Conservation (phyloP, 2,113 vertebrate genomes). For the Struthio camelus region DNA sequence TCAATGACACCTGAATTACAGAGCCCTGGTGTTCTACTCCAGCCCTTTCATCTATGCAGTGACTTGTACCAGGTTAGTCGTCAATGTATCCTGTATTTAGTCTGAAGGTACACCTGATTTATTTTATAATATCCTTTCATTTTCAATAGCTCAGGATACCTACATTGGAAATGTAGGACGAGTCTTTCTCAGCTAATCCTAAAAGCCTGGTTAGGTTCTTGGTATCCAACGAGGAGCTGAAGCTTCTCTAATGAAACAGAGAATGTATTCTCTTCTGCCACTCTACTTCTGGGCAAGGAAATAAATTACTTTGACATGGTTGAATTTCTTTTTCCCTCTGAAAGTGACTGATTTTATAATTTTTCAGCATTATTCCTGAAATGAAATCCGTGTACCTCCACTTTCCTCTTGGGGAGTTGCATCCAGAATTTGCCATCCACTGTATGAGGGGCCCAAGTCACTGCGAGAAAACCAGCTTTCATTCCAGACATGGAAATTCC, state of each 20-base stretch:
- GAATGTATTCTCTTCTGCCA: not conserved
- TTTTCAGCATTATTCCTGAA: not conserved
- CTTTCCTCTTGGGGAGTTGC: slow-evolving; percentile 95
- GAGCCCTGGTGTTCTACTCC: not conserved
- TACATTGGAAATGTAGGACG: not conserved
- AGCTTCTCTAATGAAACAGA: not conserved
- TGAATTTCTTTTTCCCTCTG: not conserved
- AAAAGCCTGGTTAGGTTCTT: not conserved
- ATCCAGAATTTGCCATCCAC: slow-evolving; percentile 93
- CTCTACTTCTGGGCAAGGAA: not conserved
- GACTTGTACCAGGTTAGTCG: not conserved
- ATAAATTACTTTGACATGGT: not conserved
- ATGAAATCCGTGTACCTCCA: slow-evolving; percentile 80
- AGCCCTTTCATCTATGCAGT: not conserved
- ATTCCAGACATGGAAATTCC: slow-evolving; percentile 98
- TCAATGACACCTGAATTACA: not conserved
- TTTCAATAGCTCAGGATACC: not conserved
- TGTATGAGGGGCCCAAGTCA: slow-evolving; percentile 82
- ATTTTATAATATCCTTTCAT: not conserved
- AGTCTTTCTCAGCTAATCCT: no score
- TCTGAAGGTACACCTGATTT: not conserved
- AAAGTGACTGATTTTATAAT: not conserved
- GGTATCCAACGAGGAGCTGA: not conserved
- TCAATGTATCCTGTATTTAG: not conserved
- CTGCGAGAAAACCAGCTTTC: slow-evolving; percentile 89